Evolutionary conservation across 2,888 invertebrate genomes (phyloP).

Genomic region (Acronicta alni): DNA sequence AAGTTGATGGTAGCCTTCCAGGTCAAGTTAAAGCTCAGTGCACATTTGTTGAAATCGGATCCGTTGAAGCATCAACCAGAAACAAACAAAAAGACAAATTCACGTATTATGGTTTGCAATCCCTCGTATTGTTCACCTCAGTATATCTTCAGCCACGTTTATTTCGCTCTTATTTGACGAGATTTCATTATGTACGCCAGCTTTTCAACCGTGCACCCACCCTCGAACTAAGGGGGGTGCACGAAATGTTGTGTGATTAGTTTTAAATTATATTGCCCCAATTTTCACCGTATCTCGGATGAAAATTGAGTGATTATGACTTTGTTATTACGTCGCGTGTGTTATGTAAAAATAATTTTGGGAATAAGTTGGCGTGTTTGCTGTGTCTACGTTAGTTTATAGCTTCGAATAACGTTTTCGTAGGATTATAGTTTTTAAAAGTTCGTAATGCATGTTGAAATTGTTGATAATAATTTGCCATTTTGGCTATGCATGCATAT

Average conservation of each 20-base stretch:
- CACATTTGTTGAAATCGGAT: not conserved
- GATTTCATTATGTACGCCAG: constrained; percentile 74
- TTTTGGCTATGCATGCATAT: too few relatives aligned
- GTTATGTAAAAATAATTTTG: constrained; percentile 41
- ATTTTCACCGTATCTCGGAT: constrained; percentile 49
- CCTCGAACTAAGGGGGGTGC: constrained; percentile 46
- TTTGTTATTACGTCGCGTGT: constrained; percentile 27
- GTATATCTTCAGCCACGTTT: constrained; percentile 57
- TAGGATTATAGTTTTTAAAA: not conserved
- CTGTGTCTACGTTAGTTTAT: too few relatives aligned
- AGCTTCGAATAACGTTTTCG: not conserved
- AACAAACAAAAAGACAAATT: not conserved
- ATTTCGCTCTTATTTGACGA: constrained; percentile 73
- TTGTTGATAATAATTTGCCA: not conserved
- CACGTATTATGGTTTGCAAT: not conserved
- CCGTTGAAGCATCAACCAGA: not conserved
- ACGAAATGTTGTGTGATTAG: constrained; percentile 57
- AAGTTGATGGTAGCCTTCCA: too few relatives aligned
- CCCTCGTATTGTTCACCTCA: constrained; percentile 61
- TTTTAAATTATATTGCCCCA: constrained; percentile 64
- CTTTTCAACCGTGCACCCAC: constrained; percentile 59
- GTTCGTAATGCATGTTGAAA: not conserved
- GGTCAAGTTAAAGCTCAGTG: too few relatives aligned
- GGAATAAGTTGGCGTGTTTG: constrained; percentile 7
- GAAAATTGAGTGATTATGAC: constrained; percentile 52